Evolutionary conservation across 2,888 invertebrate genomes (phyloP).

Genomic region (Pammene fasciana): DNA sequence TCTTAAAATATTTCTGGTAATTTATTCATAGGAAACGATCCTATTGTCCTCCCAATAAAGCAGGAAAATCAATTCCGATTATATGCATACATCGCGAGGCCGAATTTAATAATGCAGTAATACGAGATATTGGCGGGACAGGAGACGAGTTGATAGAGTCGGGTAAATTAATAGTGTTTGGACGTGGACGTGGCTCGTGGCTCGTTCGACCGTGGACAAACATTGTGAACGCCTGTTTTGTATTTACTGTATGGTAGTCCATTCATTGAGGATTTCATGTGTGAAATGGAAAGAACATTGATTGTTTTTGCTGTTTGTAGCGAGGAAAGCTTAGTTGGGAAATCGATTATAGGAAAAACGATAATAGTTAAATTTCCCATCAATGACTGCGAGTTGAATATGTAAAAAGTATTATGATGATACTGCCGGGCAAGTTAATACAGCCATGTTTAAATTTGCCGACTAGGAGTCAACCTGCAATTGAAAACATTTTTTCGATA

Average conservation of each 20-base stretch:
- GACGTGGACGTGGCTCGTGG: constrained; percentile 19
- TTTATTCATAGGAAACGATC: too few species aligned
- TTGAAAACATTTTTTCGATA: too few species aligned
- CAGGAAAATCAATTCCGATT: neutral
- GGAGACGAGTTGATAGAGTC: constrained; percentile 11
- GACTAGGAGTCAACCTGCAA: too few species aligned
- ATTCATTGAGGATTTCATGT: neutral
- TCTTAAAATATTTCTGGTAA: too few species aligned
- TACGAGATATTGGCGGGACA: constrained; percentile 23
- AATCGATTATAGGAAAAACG: too few species aligned
- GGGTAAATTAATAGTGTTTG: constrained; percentile 37
- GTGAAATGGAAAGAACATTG: neutral
- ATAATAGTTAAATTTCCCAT: neutral
- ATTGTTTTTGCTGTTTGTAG: neutral
- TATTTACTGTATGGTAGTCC: constrained; percentile 12
- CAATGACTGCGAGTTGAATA: neutral
- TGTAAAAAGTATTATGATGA: neutral
- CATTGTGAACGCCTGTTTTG: constrained; percentile 28
- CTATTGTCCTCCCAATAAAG: neutral
- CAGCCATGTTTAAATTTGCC: too few species aligned
- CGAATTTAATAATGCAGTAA: constrained; percentile 14
- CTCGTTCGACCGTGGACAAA: constrained; percentile 14
- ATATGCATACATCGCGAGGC: neutral
- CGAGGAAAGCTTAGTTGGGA: neutral
- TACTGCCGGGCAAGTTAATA: too few species aligned